A percentile compares a stretch with the other conserved stretches of the same genome.
Evolutionary conservation across 1,140 invertebrate species (phyloP).

Genomic region (Micrasema minimum): DNA sequence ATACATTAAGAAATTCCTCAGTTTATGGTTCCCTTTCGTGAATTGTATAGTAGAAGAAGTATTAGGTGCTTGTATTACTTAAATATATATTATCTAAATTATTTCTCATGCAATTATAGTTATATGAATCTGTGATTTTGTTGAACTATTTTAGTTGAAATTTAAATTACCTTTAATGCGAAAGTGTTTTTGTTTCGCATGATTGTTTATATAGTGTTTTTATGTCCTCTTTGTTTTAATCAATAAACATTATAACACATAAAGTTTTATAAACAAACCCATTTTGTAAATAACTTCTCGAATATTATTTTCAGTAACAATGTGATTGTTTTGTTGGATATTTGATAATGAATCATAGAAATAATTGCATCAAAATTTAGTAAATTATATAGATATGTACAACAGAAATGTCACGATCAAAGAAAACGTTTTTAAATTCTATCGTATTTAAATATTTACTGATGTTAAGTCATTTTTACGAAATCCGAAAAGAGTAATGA

Average conservation of each 20-base stretch:
- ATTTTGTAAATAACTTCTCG: constrained; percentile 38
- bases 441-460: constrained; percentile 40
- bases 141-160: constrained; percentile 49
- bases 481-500: constrained; percentile 17
- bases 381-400: constrained; percentile 42
- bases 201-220: constrained; percentile 38
- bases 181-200: constrained; percentile 44
- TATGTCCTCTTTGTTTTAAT: constrained; percentile 37
- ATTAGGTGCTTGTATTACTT: constrained; percentile 52
- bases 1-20: constrained; percentile 41
- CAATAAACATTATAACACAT: constrained; percentile 21
- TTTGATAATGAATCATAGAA: constrained; percentile 44
- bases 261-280: constrained; percentile 27
- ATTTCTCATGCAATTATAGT: constrained; percentile 52
- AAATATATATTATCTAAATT: constrained; percentile 44
- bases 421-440: constrained; percentile 27
- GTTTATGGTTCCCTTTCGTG: constrained; percentile 35
- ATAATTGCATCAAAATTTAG: constrained; percentile 37
- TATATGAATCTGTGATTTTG: constrained; percentile 53
- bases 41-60: constrained; percentile 52
- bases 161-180: constrained; percentile 47
- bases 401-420: constrained; percentile 34
- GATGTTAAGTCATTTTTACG: constrained; percentile 32
- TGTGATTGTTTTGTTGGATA: constrained; percentile 49
- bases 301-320: constrained; percentile 33